These are phyloP conservation scores for Fragum whitleyi DNA, from an alignment of 2,888 invertebrate species.

Conservation along the genomic window DNA sequence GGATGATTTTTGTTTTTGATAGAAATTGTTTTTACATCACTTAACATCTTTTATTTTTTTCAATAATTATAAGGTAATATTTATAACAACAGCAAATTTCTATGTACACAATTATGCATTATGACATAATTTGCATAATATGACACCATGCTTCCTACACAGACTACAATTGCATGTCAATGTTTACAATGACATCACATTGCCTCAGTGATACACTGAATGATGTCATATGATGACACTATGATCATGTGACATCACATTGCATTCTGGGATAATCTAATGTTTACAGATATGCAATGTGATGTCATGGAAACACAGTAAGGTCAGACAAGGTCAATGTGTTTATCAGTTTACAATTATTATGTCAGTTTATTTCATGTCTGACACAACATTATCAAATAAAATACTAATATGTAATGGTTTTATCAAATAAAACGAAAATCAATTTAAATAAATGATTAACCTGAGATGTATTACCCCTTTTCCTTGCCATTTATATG, in stretches of 20 bases:
- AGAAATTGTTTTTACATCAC: too few species aligned
- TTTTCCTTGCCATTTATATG: too few species aligned
- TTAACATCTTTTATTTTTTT: too few species aligned
- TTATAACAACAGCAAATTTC: not conserved
- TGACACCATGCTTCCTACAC: not conserved
- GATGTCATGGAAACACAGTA: conserved; percentile 27
- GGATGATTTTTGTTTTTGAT: too few species aligned
- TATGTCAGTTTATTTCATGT: too few species aligned
- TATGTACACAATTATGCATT: not conserved
- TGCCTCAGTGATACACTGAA: not conserved
- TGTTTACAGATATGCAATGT: conserved; percentile 37
- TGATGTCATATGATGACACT: conserved; percentile 42
- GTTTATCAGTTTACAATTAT: too few species aligned
- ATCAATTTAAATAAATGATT: too few species aligned
- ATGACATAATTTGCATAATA: not conserved
- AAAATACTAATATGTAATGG: too few species aligned
- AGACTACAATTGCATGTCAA: not conserved
- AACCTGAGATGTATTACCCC: too few species aligned
- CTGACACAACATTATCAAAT: too few species aligned
- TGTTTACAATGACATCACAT: conserved; percentile 9
- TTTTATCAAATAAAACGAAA: too few species aligned
- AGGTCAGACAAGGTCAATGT: not conserved
- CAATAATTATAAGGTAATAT: too few species aligned
- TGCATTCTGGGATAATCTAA: conserved; percentile 19
- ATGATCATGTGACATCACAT: conserved; percentile 32